Percentiles rank a stretch among this genome's conserved stretches.
phyloP scores from a whole-genome alignment of 2,797 vertebrate genomes.

The Sparus aurata region DNA sequence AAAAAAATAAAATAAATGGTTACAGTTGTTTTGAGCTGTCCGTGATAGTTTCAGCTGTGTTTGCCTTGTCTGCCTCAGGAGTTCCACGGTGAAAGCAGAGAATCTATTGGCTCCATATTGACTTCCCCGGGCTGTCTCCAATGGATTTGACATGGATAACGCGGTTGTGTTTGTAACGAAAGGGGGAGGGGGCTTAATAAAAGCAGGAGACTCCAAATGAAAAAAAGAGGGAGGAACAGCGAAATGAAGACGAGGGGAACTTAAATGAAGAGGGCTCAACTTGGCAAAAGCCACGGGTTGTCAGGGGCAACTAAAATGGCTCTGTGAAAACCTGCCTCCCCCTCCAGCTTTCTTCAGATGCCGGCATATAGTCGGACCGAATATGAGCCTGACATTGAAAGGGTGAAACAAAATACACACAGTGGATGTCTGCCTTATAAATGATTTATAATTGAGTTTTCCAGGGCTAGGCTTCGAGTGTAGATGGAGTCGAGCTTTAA shows the following conservation, averaged over 20 bases:
- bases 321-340: slow-evolving; percentile 46
- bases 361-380: slow-evolving; percentile 44
- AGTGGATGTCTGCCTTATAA: slow-evolving; percentile 60
- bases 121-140: slow-evolving; percentile 84
- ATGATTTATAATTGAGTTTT: slow-evolving; percentile 75
- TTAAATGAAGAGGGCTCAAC: slow-evolving; percentile 74
- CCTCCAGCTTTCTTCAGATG: slow-evolving; percentile 27
- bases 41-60: slow-evolving; percentile 49
- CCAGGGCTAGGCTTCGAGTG: slow-evolving; percentile 44
- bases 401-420: slow-evolving; percentile 70
- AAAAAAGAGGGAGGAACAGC: slow-evolving; percentile 57
- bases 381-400: slow-evolving; percentile 61
- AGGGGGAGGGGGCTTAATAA: slow-evolving; percentile 74
- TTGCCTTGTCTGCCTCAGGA: slow-evolving; percentile 61
- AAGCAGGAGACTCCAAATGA: slow-evolving; percentile 69
- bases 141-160: slow-evolving; percentile 88
- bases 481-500: slow-evolving; percentile 62
- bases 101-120: slow-evolving; percentile 85
- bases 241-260: slow-evolving; percentile 62
- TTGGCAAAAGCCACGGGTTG: slow-evolving; percentile 76
- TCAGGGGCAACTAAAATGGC: slow-evolving; percentile 78
- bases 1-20: neutral
- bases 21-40: slow-evolving; percentile 42
- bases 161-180: slow-evolving; percentile 78
- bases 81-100: slow-evolving; percentile 65